These are phyloP conservation scores for Monomorium pharaonis DNA, from an alignment of 1,140 invertebrate genomes.

Conservation along the genomic window DNA sequence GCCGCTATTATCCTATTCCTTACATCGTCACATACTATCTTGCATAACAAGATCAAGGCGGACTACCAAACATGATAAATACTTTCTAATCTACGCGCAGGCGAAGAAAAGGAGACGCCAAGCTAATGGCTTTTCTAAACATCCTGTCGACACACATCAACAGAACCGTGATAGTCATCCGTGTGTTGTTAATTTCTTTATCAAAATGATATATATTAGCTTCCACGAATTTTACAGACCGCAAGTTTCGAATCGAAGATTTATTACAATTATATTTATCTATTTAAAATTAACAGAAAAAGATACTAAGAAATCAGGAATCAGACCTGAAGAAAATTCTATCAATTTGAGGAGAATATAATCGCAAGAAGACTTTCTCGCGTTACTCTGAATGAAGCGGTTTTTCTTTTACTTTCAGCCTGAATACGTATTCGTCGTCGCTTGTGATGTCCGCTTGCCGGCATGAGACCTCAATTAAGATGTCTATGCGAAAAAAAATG, in stretches of 20 bases:
- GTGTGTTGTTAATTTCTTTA: constrained; percentile 52
- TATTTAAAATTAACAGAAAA: neutral
- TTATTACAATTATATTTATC: neutral
- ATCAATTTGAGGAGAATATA: neutral
- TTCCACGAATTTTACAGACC: neutral
- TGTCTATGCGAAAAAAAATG: neutral
- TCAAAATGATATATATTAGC: neutral
- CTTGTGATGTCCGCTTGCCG: neutral
- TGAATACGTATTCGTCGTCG: constrained; percentile 11
- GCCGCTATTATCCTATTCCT: neutral
- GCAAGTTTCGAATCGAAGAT: neutral
- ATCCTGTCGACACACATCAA: constrained; percentile 17
- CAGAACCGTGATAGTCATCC: constrained; percentile 12
- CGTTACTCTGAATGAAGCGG: neutral
- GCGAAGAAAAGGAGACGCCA: constrained; percentile 26
- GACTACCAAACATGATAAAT: constrained; percentile 36
- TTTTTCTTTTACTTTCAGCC: neutral
- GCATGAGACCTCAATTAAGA: constrained; percentile 15
- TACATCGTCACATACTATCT: neutral
- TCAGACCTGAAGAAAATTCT: neutral
- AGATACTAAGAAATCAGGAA: neutral
- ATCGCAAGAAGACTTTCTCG: neutral
- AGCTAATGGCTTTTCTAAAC: constrained; percentile 43
- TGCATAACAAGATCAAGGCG: constrained; percentile 4
- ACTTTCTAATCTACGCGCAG: constrained; percentile 59